Conservation (phyloP, 1,140 invertebrate genomes). For the Trichonephila inaurata region DNA sequence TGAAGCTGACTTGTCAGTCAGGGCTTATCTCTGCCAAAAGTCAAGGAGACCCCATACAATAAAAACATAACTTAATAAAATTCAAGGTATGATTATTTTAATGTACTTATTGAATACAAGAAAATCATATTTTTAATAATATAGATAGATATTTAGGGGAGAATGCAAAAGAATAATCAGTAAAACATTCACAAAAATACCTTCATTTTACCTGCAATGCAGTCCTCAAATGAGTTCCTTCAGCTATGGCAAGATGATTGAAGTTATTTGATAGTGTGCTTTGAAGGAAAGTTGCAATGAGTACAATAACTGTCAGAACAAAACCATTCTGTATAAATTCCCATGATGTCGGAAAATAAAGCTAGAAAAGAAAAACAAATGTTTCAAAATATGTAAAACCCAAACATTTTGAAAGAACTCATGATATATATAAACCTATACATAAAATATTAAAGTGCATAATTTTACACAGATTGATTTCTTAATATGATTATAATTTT, state of each 20-base stretch:
- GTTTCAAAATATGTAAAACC: background rate
- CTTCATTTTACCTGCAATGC: conserved; percentile 85
- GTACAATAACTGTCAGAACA: conserved; percentile 87
- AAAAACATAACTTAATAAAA: background rate
- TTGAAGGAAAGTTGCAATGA: conserved; percentile 88
- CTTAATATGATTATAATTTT: background rate
- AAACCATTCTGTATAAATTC: conserved; percentile 90
- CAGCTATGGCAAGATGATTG: conserved; percentile 89
- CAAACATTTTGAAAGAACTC: background rate
- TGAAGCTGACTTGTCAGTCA: no score
- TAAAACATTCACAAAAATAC: conserved; percentile 22
- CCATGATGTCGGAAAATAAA: conserved; percentile 73
- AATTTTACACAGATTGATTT: background rate
- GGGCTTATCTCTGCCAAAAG: no score
- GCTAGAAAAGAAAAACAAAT: conserved; percentile 38
- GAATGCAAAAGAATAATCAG: background rate
- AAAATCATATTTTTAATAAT: no score
- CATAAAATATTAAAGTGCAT: background rate
- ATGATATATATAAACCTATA: background rate
- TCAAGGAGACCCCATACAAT: background rate
- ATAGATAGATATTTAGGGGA: no score
- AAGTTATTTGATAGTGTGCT: conserved; percentile 91
- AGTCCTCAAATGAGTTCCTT: conserved; percentile 89
- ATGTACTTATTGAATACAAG: no score
- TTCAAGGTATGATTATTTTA: no score